These are phyloP conservation scores for Chrysaora quinquecirrha DNA, from an alignment of 30 jellyfish, hydroid and myxozoan species.

Conservation along the genomic window DNA sequence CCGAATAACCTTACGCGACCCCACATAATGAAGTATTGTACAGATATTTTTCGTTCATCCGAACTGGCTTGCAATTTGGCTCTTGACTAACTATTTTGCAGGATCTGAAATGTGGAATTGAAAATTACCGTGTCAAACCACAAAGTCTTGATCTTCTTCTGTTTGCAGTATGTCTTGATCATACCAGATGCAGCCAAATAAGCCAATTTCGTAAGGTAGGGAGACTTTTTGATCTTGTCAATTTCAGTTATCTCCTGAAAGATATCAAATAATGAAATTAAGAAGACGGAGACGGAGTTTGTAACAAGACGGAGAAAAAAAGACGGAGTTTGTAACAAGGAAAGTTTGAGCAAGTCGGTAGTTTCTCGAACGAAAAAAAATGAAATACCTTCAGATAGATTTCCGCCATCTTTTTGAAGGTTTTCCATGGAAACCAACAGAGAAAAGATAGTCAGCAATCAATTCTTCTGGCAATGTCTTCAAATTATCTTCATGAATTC, in stretches of 20 bases:
- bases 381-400: slow-evolving; percentile 34
- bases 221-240: slow-evolving; percentile 32
- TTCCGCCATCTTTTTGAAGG: slow-evolving; percentile 41
- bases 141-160: slow-evolving; percentile 1
- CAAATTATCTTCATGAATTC: slow-evolving; percentile 41
- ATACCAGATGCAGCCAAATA: slow-evolving; percentile 47
- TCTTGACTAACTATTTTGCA: too few relatives aligned
- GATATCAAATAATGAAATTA: not conserved
- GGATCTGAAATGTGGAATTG: too few relatives aligned
- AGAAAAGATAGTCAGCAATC: slow-evolving; percentile 24
- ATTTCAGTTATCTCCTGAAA: slow-evolving; percentile 20
- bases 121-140: slow-evolving; percentile 59
- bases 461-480: slow-evolving; percentile 40
- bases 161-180: slow-evolving; percentile 46
- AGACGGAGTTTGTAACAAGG: too few relatives aligned
- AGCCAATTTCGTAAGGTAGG: slow-evolving; percentile 42
- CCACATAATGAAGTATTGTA: too few relatives aligned
- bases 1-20: too few relatives aligned
- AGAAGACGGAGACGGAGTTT: too few relatives aligned
- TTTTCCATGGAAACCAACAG: slow-evolving; percentile 54
- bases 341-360: too few relatives aligned
- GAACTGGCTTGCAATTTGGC: too few relatives aligned
- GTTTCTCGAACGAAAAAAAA: too few relatives aligned
- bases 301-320: too few relatives aligned
- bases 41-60: too few relatives aligned